Evolutionary conservation across 2,113 vertebrate species (phyloP).

Genomic region (Gasterosteus nipponicus): DNA sequence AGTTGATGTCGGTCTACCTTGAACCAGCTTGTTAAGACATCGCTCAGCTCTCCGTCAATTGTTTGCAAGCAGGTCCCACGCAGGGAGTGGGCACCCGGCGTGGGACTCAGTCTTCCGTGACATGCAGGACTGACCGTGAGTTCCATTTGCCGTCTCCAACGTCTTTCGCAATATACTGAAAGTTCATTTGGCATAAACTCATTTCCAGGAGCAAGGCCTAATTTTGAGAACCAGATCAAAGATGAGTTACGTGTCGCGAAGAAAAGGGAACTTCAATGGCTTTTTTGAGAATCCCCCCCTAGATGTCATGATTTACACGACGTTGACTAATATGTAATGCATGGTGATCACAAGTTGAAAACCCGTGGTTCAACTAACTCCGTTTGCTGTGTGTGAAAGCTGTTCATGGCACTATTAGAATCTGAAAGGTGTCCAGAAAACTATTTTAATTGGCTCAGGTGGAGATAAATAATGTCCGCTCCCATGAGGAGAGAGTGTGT

Average conservation of each 20-base stretch:
- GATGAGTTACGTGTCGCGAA: neutral
- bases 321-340: constrained; percentile 2
- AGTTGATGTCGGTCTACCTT: constrained; percentile 10
- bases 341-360: constrained; percentile 1
- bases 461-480: constrained; percentile 50
- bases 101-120: no score
- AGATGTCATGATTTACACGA: neutral
- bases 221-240: constrained; percentile 5
- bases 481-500: constrained; percentile 20
- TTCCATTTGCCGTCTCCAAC: neutral
- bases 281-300: neutral
- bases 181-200: neutral
- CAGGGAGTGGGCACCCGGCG: neutral
- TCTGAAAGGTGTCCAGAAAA: constrained; percentile 57
- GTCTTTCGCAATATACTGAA: neutral
- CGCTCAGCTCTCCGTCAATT: neutral
- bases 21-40: constrained; percentile 28
- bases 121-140: neutral
- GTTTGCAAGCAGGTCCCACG: constrained; percentile 7
- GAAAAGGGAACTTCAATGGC: neutral
- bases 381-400: constrained; percentile 6
- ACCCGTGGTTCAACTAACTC: constrained; percentile 26
- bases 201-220: neutral
- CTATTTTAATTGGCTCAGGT: constrained; percentile 78
- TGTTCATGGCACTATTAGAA: constrained; percentile 38